phyloP scores from a whole-genome alignment of 2,888 invertebrate genomes.

The Drosophila colorata region DNA sequence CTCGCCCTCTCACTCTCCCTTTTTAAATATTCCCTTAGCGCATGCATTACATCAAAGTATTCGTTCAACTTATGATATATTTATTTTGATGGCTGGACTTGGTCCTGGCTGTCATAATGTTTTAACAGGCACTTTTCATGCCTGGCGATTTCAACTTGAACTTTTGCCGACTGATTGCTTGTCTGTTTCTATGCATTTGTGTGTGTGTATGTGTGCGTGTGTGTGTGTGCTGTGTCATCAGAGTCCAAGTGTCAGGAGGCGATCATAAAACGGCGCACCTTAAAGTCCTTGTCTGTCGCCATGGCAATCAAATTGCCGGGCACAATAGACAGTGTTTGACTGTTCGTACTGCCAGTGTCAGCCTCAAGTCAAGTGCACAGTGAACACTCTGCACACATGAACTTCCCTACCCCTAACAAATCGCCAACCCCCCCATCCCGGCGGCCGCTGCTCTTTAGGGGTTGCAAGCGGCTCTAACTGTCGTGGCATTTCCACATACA shows the following conservation, averaged over 20 bases:
- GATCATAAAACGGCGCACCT: conserved; percentile 52
- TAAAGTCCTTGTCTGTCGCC: conserved; percentile 39
- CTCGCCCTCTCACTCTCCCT: conserved; percentile 9
- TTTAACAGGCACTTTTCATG: conserved; percentile 72
- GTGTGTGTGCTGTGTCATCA: conserved; percentile 33
- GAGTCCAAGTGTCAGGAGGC: conserved; percentile 40
- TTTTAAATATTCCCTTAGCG: conserved; percentile 68
- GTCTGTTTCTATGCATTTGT: neutral
- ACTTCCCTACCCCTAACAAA: neutral
- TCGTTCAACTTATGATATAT: conserved; percentile 18
- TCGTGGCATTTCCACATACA: conserved; percentile 53
- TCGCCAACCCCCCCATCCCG: neutral
- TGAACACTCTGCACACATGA: conserved; percentile 30
- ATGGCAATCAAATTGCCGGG: conserved; percentile 46
- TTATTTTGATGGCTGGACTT: conserved; percentile 31
- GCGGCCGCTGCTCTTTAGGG: conserved; percentile 17
- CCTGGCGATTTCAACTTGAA: conserved; percentile 42
- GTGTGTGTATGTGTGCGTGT: neutral
- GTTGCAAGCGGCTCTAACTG: conserved; percentile 52
- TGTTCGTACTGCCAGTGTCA: conserved; percentile 48
- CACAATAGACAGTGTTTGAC: conserved; percentile 52
- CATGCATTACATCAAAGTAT: conserved; percentile 53
- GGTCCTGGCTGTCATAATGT: conserved; percentile 65
- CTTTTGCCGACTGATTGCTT: conserved; percentile 59
- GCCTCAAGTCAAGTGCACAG: conserved; percentile 52